Conservation (phyloP, 2,888 invertebrate species). For the Agonopterix subpropinquella region DNA sequence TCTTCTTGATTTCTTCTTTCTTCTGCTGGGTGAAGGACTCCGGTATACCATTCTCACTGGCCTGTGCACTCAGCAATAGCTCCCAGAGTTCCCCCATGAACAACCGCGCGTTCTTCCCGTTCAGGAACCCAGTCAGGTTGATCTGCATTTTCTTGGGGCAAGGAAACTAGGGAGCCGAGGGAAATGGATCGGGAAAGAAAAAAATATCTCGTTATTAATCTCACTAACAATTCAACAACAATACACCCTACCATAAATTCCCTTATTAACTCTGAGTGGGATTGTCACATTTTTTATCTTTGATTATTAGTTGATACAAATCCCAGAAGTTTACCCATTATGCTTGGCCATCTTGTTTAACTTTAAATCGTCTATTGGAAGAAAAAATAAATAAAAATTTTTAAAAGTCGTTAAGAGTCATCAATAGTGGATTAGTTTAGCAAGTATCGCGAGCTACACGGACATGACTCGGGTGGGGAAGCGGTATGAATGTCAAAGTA, state of each 20-base stretch:
- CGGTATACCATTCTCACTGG: conserved; percentile 96
- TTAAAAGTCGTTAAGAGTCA: conserved; percentile 57
- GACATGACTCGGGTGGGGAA: conserved; percentile 49
- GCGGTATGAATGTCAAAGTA: conserved; percentile 16
- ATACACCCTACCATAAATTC: conserved; percentile 29
- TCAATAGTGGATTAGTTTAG: conserved; percentile 6
- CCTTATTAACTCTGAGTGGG: background rate
- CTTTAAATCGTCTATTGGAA: conserved; percentile 1
- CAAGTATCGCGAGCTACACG: conserved; percentile 14
- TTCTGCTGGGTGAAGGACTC: conserved; percentile 95
- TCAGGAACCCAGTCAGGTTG: conserved; percentile 98
- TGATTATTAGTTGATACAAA: background rate
- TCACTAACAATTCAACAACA: conserved; percentile 14
- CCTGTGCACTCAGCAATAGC: conserved; percentile 94
- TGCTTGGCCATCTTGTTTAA: conserved; percentile 1
- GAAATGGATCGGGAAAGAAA: conserved; percentile 62
- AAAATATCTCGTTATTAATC: conserved; percentile 40
- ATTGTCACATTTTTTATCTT: conserved; percentile 1
- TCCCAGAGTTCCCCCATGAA: conserved; percentile 99
- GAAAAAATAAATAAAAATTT: conserved; percentile 3
- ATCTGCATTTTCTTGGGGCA: conserved; percentile 99
- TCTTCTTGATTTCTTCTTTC: conserved; percentile 95
- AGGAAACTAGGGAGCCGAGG: conserved; percentile 83
- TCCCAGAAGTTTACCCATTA: background rate
- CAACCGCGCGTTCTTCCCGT: conserved; percentile 96